These are phyloP conservation scores for Melitaea athalia DNA, from an alignment of 2,888 invertebrate genomes.

Conservation along the genomic window DNA sequence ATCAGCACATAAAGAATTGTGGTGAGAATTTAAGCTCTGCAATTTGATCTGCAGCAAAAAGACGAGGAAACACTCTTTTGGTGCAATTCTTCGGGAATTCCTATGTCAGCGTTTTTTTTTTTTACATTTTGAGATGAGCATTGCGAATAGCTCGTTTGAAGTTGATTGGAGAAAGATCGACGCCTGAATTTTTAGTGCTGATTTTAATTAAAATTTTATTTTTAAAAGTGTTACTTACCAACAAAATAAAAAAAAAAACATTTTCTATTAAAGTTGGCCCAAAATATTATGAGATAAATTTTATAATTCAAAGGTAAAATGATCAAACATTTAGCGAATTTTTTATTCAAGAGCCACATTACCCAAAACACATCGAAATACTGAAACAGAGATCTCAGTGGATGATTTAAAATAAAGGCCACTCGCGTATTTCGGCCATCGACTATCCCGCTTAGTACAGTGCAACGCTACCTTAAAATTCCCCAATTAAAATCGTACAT, in stretches of 20 bases:
- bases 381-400: slow-evolving; percentile 15
- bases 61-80: slow-evolving; percentile 14
- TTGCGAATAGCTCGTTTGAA: slow-evolving; percentile 27
- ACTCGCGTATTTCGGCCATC: slow-evolving; percentile 35
- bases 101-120: slow-evolving; percentile 21
- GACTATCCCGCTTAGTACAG: slow-evolving; percentile 32
- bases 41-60: slow-evolving; percentile 16
- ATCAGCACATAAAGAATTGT: slow-evolving; percentile 9
- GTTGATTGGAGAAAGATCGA: slow-evolving; percentile 37
- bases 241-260: too few relatives aligned
- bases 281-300: too few relatives aligned
- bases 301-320: too few relatives aligned
- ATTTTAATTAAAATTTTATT: slow-evolving; percentile 15
- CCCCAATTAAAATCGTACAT: slow-evolving; percentile 6
- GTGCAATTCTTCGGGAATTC: slow-evolving; percentile 26
- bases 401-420: slow-evolving; percentile 32
- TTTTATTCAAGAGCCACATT: too few relatives aligned
- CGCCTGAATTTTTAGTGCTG: slow-evolving; percentile 14
- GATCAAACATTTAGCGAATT: too few relatives aligned
- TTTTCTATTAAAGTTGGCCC: too few relatives aligned
- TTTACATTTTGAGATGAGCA: slow-evolving; percentile 31
- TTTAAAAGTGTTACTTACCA: not conserved
- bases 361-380: not conserved
- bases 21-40: slow-evolving; percentile 25
- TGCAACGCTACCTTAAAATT: slow-evolving; percentile 27